A percentile compares a stretch with the other conserved stretches of the same genome.
phyloP scores from a whole-genome alignment of 1,140 invertebrate genomes.

The Drosophila kikkawai region DNA sequence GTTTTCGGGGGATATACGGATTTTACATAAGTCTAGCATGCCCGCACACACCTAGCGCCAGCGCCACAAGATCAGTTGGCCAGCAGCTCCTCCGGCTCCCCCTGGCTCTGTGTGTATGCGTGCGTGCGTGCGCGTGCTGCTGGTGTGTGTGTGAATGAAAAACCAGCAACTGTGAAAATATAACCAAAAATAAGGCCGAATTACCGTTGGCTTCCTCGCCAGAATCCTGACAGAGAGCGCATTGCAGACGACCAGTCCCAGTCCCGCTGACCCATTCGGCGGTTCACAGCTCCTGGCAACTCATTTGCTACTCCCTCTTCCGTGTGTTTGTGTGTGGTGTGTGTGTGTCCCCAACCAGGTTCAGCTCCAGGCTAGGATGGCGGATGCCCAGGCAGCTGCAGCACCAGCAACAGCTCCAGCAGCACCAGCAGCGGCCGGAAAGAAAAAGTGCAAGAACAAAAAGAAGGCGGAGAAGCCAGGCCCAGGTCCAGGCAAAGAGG shows the following conservation, averaged over 20 bases:
- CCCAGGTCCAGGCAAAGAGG: constrained; percentile 11
- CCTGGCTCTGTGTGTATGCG: constrained; percentile 9
- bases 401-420: constrained; percentile 38
- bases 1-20: constrained; percentile 46
- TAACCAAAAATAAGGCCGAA: constrained; percentile 76
- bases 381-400: constrained; percentile 59
- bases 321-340: too few species aligned
- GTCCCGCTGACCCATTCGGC: neutral
- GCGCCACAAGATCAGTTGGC: constrained; percentile 17
- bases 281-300: neutral
- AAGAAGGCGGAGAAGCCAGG: constrained; percentile 56
- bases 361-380: constrained; percentile 50
- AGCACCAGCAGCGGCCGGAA: constrained; percentile 24
- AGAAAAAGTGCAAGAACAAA: constrained; percentile 70
- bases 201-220: constrained; percentile 4
- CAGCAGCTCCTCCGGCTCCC: constrained; percentile 17
- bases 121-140: constrained; percentile 34
- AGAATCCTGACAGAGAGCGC: constrained; percentile 16
- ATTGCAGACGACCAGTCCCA: constrained; percentile 20
- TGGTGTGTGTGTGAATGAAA: constrained; percentile 74
- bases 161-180: constrained; percentile 78
- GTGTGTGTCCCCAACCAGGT: neutral
- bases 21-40: constrained; percentile 54
- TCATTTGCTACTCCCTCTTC: neutral
- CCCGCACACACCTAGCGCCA: constrained; percentile 15